phyloP scores from a whole-genome alignment of 2,113 vertebrate species.

The Campylomormyrus numenius region DNA sequence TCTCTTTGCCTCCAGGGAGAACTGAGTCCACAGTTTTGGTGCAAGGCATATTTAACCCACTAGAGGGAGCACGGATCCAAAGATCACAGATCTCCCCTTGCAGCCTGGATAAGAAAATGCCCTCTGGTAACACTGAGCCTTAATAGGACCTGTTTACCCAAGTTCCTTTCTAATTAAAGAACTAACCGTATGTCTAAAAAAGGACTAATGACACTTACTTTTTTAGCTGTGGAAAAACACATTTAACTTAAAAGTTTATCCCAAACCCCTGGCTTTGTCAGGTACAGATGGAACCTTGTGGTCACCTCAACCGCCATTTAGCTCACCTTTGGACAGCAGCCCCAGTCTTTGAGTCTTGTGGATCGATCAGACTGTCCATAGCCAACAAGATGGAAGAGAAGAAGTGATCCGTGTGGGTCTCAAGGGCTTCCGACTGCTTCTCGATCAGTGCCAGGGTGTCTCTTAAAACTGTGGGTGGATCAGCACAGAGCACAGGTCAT shows the following conservation, averaged over 20 bases:
- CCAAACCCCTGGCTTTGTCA: not conserved
- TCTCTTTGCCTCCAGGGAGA: not conserved
- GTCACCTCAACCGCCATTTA: not conserved
- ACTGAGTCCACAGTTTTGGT: not conserved
- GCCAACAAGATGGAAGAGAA: slow-evolving; percentile 70
- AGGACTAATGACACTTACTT: not conserved
- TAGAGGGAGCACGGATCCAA: not conserved
- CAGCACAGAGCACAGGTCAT: not conserved
- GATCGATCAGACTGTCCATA: slow-evolving; percentile 51
- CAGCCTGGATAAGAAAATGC: not conserved
- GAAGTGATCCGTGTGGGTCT: slow-evolving; percentile 60
- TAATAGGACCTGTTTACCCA: not conserved
- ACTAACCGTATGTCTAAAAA: not conserved
- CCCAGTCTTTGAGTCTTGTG: slow-evolving; percentile 8
- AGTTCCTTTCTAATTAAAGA: not conserved
- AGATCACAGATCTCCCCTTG: not conserved
- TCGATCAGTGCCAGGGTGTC: slow-evolving; percentile 71
- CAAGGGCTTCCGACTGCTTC: slow-evolving; percentile 64
- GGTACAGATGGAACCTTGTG: not conserved
- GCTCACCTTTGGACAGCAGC: not conserved
- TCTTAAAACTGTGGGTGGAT: slow-evolving; percentile 63
- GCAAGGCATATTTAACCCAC: not conserved
- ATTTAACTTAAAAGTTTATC: not conserved
- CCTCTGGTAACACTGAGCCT: not conserved
- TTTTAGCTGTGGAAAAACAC: not conserved